Evolutionary conservation across 1,140 invertebrate species (phyloP).

Genomic region (Drosophila nannoptera): DNA sequence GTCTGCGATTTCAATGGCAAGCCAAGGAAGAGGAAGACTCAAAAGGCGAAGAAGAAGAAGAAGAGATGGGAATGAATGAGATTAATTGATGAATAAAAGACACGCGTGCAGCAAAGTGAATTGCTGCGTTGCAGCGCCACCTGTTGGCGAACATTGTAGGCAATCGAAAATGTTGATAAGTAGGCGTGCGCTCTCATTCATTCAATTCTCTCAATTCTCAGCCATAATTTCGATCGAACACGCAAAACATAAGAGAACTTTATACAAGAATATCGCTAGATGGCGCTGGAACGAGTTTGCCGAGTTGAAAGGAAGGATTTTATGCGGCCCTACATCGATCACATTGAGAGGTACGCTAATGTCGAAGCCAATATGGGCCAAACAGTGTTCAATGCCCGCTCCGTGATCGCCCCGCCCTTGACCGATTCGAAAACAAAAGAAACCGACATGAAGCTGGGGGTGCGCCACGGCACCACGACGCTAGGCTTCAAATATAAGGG

Average conservation of each 20-base stretch:
- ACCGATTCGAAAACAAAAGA: constrained; percentile 80
- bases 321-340: constrained; percentile 69
- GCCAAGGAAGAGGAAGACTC: too few species aligned
- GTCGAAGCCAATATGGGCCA: constrained; percentile 54
- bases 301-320: constrained; percentile 80
- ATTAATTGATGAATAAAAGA: too few species aligned
- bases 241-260: too few species aligned
- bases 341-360: constrained; percentile 27
- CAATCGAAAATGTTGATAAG: too few species aligned
- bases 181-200: too few species aligned
- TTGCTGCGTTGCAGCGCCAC: too few species aligned
- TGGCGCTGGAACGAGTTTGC: constrained; percentile 79
- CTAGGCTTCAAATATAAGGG: constrained; percentile 93
- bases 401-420: constrained; percentile 84
- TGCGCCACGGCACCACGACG: constrained; percentile 98
- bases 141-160: too few species aligned
- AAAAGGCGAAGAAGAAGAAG: too few species aligned
- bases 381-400: constrained; percentile 83
- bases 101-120: too few species aligned
- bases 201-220: too few species aligned
- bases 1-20: neutral
- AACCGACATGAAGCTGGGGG: constrained; percentile 91
- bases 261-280: neutral
- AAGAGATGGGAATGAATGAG: too few species aligned
- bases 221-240: too few species aligned